Evolutionary conservation across 2,113 vertebrate genomes (phyloP).

Genomic region (Orientallactaga bullata): DNA sequence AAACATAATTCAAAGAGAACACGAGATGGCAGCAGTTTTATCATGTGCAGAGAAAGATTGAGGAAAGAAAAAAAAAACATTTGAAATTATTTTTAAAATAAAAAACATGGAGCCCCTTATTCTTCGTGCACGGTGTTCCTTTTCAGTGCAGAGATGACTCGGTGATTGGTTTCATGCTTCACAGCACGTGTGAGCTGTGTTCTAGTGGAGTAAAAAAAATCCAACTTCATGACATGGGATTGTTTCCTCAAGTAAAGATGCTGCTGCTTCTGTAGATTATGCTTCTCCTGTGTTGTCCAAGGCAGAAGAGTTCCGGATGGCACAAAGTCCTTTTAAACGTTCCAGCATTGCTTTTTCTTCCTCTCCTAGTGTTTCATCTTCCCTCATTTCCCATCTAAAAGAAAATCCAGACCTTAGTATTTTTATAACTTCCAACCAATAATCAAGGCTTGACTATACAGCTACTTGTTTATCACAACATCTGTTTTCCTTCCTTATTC

Average conservation of each 20-base stretch:
- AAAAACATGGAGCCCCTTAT: constrained; percentile 56
- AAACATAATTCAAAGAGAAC: constrained; percentile 77
- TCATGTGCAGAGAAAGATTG: constrained; percentile 51
- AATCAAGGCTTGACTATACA: background rate
- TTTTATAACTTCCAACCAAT: constrained; percentile 52
- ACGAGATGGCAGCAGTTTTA: constrained; percentile 75
- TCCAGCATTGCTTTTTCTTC: constrained; percentile 92
- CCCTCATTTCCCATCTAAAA: constrained; percentile 97
- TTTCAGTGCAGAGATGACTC: constrained; percentile 51
- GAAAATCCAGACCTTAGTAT: constrained; percentile 74
- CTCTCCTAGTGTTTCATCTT: constrained; percentile 90
- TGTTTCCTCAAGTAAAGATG: constrained; percentile 78
- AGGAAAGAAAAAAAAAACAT: constrained; percentile 53
- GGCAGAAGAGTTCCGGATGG: constrained; percentile 79
- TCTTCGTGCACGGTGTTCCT: constrained; percentile 53
- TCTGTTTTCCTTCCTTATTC: constrained; percentile 26
- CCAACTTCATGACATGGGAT: constrained; percentile 51
- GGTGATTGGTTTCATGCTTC: constrained; percentile 71
- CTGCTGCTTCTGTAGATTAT: constrained; percentile 68
- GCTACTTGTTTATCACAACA: background rate
- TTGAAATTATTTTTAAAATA: constrained; percentile 75
- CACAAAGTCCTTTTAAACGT: constrained; percentile 90
- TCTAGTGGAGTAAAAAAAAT: constrained; percentile 66
- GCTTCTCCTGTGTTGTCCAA: constrained; percentile 79
- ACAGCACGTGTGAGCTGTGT: constrained; percentile 58